Percentiles rank a stretch among this genome's conserved stretches.
phyloP scores from a whole-genome alignment of 2,888 invertebrate genomes.

The Himalopsyche tibetana region DNA sequence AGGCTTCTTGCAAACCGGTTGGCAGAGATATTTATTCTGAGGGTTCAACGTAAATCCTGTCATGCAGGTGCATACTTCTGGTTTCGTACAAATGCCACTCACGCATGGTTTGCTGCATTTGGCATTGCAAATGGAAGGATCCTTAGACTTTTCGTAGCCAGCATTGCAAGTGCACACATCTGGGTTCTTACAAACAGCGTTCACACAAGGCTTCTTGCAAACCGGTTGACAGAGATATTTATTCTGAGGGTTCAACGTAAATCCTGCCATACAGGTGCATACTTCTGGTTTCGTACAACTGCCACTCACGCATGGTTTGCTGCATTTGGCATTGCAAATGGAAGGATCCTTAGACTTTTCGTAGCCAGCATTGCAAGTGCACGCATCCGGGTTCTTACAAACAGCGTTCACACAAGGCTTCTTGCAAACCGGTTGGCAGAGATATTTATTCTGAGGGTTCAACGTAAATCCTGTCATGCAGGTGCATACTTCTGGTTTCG shows the following conservation, averaged over 20 bases:
- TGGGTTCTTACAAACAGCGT: conserved; percentile 69
- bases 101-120: conserved; percentile 4
- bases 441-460: too few species aligned
- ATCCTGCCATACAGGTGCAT: conserved; percentile 51
- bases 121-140: conserved; percentile 59
- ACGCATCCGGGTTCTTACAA: conserved; percentile 66
- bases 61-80: conserved; percentile 53
- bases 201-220: conserved; percentile 67
- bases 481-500: conserved; percentile 64
- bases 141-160: conserved; percentile 63
- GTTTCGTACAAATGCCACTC: conserved; percentile 50
- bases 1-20: conserved; percentile 58
- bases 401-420: too few species aligned
- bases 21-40: not conserved
- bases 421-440: too few species aligned
- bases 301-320: conserved; percentile 41
- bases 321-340: conserved; percentile 39
- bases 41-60: not conserved
- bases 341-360: conserved; percentile 33
- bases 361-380: conserved; percentile 66
- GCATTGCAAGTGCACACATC: conserved; percentile 71
- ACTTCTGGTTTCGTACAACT: conserved; percentile 50
- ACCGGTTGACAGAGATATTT: conserved; percentile 32
- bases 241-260: not conserved
- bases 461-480: conserved; percentile 64